Evolutionary conservation across 2,888 invertebrate genomes (phyloP).

Genomic region (Leptopilina drosophilae): DNA sequence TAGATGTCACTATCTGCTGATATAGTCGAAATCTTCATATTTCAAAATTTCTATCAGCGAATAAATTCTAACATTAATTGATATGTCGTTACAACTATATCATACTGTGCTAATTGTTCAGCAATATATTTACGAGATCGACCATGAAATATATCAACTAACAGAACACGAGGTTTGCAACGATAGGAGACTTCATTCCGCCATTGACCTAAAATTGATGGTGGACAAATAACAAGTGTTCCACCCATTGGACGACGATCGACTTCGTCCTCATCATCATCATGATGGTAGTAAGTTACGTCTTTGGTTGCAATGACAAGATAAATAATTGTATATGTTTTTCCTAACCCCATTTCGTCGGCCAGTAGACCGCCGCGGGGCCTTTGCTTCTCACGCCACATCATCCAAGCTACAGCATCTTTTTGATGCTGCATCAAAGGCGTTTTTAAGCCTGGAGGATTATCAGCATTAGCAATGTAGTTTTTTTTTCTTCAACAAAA

Average conservation of each 20-base stretch:
- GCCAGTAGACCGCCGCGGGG: slow-evolving; percentile 92
- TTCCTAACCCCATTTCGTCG: slow-evolving; percentile 90
- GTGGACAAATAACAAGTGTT: too few species aligned
- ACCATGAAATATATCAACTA: slow-evolving; percentile 88
- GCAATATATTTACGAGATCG: slow-evolving; percentile 81
- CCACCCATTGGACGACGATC: too few species aligned
- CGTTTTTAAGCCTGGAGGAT: slow-evolving; percentile 83
- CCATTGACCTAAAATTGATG: too few species aligned
- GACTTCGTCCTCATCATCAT: slow-evolving; percentile 46
- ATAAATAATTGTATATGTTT: slow-evolving; percentile 90
- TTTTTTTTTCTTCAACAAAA: too few species aligned
- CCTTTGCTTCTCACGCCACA: slow-evolving; percentile 92
- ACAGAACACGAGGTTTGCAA: slow-evolving; percentile 80
- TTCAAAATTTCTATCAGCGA: too few species aligned
- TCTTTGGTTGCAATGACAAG: slow-evolving; percentile 79
- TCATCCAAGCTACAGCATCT: slow-evolving; percentile 91
- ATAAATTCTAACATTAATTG: too few species aligned
- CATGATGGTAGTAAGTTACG: slow-evolving; percentile 63
- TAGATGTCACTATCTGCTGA: too few species aligned
- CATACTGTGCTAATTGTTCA: slow-evolving; percentile 81
- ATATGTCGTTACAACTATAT: slow-evolving; percentile 95
- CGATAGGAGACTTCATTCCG: too few species aligned
- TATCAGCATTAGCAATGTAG: too few species aligned
- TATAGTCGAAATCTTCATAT: too few species aligned
- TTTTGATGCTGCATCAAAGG: slow-evolving; percentile 89